Evolutionary conservation across 1,140 invertebrate genomes (phyloP).

Genomic region (Pseudobourletiella spinata): DNA sequence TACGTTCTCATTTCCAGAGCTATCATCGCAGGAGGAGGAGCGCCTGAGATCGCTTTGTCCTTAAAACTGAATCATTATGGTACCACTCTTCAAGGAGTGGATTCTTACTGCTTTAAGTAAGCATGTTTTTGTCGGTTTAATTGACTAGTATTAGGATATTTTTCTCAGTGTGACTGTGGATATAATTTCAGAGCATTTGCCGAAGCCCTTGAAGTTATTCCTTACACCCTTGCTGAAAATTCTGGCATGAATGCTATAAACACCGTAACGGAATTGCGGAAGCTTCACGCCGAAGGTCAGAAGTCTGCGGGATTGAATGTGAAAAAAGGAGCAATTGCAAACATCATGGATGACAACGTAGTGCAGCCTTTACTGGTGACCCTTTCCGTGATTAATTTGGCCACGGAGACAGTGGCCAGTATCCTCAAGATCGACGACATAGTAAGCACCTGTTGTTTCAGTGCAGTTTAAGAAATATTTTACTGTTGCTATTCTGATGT

Average conservation of each 20-base stretch:
- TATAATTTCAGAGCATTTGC: conserved; percentile 67
- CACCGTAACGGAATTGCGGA: conserved; percentile 93
- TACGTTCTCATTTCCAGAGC: too few species aligned
- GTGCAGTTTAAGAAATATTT: not conserved
- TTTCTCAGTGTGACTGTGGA: too few species aligned
- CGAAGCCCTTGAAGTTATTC: conserved; percentile 92
- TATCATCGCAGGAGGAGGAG: conserved; percentile 89
- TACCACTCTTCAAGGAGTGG: conserved; percentile 75
- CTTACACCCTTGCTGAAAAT: conserved; percentile 97
- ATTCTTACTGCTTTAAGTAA: conserved; percentile 78
- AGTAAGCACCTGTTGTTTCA: conserved; percentile 41
- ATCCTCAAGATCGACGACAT: conserved; percentile 99
- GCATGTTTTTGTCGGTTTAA: not conserved
- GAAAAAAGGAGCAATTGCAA: conserved; percentile 86
- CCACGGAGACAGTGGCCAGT: conserved; percentile 92
- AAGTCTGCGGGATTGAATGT: conserved; percentile 91
- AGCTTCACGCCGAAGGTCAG: conserved; percentile 78
- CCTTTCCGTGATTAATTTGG: conserved; percentile 82
- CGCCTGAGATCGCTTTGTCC: conserved; percentile 91
- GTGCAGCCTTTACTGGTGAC: conserved; percentile 95
- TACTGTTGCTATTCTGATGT: not conserved
- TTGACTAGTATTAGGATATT: too few species aligned
- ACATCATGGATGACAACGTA: conserved; percentile 95
- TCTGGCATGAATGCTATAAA: conserved; percentile 96
- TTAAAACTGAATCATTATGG: conserved; percentile 72